These are phyloP conservation scores for Fissipunctia ypsillon DNA, from an alignment of 2,888 invertebrate genomes.

Conservation along the genomic window DNA sequence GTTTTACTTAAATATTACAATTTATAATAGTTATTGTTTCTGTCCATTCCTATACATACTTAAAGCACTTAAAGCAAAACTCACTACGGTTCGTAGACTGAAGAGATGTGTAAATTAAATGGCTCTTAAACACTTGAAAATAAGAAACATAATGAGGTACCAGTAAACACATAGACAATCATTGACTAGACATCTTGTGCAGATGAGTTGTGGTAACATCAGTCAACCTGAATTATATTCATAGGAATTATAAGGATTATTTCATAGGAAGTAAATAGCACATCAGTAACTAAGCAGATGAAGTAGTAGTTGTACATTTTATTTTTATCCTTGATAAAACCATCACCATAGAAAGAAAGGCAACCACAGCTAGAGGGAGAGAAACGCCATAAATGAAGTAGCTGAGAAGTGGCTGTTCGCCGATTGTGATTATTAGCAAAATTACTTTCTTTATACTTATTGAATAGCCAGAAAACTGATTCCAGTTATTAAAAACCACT, in stretches of 20 bases:
- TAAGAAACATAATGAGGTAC: background rate
- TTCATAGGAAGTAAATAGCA: background rate
- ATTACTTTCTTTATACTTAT: background rate
- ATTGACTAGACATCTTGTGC: background rate
- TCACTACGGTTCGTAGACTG: slow-evolving; percentile 25
- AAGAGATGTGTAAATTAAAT: slow-evolving; percentile 25
- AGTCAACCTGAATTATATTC: background rate
- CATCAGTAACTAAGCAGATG: background rate
- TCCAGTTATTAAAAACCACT: background rate
- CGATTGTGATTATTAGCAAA: background rate
- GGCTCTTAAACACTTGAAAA: slow-evolving; percentile 36
- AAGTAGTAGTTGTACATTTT: background rate
- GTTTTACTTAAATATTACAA: slow-evolving; percentile 69
- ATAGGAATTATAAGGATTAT: background rate
- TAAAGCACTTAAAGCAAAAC: slow-evolving; percentile 54
- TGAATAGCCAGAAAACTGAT: slow-evolving; percentile 1
- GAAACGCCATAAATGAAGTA: background rate
- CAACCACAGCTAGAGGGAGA: background rate
- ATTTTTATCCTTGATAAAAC: background rate
- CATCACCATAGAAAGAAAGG: background rate
- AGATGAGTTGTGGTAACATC: slow-evolving; percentile 2
- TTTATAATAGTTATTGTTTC: slow-evolving; percentile 78
- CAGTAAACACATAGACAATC: background rate
- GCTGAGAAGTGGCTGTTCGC: background rate
- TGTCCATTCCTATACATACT: slow-evolving; percentile 64